Conservation (phyloP, 2,113 vertebrate genomes). For the Poicephalus meyeri region DNA sequence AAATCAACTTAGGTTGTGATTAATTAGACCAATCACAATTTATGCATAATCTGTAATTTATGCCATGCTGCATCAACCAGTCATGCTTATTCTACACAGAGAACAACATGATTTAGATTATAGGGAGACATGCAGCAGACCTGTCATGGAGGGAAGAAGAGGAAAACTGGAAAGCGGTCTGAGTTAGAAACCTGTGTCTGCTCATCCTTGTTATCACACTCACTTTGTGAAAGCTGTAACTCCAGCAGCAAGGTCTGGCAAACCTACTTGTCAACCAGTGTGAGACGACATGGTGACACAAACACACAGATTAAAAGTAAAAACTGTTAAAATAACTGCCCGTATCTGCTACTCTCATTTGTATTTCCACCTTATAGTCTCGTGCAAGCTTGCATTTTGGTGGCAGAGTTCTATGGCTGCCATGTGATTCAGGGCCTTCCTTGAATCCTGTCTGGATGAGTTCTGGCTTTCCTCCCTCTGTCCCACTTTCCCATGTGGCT, state of each 20-base stretch:
- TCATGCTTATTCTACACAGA: neutral
- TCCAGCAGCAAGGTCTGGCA: neutral
- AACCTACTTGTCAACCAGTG: neutral
- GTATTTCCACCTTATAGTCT: neutral
- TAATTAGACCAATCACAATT: neutral
- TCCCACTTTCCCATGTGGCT: neutral
- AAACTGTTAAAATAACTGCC: neutral
- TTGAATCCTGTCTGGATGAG: neutral
- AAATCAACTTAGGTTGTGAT: neutral
- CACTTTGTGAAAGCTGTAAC: neutral
- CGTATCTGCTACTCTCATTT: neutral
- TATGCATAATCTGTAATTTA: neutral
- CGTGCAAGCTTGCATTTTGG: neutral
- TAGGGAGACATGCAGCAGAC: neutral
- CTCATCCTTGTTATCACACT: neutral
- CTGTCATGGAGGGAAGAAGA: neutral
- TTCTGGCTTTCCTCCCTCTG: neutral
- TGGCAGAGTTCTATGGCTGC: neutral
- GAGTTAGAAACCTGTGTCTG: neutral
- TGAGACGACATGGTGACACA: neutral
- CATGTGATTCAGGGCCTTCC: neutral
- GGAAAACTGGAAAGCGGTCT: neutral
- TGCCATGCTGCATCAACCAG: neutral
- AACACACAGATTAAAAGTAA: neutral
- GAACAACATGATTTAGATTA: neutral